A percentile compares a stretch with the other conserved stretches of the same genome.
phyloP scores from a whole-genome alignment of 2,888 invertebrate species.

The Hirtodrosophila histrioides region DNA sequence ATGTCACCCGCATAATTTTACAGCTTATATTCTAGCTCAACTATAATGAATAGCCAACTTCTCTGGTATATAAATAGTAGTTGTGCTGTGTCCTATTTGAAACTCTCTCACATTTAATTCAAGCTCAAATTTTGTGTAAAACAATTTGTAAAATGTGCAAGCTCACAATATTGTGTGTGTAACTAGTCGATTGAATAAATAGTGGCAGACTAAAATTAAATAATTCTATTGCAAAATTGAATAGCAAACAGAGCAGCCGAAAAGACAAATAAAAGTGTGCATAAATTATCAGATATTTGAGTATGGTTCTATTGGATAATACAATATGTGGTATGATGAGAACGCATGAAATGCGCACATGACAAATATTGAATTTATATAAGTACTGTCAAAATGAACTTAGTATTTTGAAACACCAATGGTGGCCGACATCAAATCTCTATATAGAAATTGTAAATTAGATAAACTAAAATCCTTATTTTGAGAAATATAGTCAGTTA shows the following conservation, averaged over 20 bases:
- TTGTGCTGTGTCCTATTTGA: no score
- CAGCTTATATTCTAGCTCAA: neutral
- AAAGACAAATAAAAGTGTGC: conserved; percentile 19
- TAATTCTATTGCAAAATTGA: conserved; percentile 62
- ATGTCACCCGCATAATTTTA: conserved; percentile 13
- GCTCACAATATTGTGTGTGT: conserved; percentile 14
- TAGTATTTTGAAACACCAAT: conserved; percentile 14
- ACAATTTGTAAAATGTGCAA: conserved; percentile 14
- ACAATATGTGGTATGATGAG: conserved; percentile 17
- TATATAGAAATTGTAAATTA: no score
- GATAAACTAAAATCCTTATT: no score
- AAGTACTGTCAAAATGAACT: conserved; percentile 43
- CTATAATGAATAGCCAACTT: conserved; percentile 1
- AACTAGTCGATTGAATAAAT: conserved; percentile 55
- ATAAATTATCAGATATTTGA: conserved; percentile 32
- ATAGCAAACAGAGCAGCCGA: conserved; percentile 30
- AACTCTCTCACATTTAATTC: conserved; percentile 32
- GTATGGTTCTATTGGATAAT: conserved; percentile 1
- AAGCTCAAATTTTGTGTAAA: conserved; percentile 31
- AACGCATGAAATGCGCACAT: conserved; percentile 41
- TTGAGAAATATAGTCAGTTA: no score
- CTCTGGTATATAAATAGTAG: no score
- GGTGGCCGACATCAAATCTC: neutral
- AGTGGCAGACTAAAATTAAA: conserved; percentile 66
- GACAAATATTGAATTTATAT: conserved; percentile 44